A percentile compares a stretch with the other conserved stretches of the same genome.
These are phyloP conservation scores for Noctua janthe DNA, from an alignment of 2,888 invertebrate genomes.

Conservation along the genomic window DNA sequence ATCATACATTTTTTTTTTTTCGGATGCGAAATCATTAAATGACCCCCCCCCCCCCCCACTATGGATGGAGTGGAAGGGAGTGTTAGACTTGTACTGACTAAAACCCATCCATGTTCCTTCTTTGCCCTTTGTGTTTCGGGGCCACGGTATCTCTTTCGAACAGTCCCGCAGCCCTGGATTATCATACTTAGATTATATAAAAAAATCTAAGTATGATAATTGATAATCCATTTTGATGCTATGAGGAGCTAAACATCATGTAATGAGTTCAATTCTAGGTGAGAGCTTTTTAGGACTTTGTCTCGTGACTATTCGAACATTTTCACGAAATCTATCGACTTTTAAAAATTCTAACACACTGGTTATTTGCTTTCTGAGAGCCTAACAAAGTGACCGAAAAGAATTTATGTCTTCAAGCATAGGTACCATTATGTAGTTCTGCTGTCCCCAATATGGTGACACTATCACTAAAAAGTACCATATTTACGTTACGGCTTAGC, in stretches of 20 bases:
- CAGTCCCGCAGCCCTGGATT: no score
- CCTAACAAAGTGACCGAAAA: background rate
- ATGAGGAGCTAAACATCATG: background rate
- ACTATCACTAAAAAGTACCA: constrained; percentile 35
- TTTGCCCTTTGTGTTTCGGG: no score
- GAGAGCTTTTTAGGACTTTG: background rate
- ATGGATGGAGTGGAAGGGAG: no score
- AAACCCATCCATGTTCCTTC: no score
- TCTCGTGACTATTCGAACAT: background rate
- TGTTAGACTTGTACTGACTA: no score
- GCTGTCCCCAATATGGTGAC: constrained; percentile 27
- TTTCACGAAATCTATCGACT: background rate
- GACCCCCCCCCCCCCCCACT: no score
- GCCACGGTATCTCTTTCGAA: no score
- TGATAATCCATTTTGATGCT: background rate
- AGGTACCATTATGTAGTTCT: background rate
- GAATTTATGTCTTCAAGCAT: background rate
- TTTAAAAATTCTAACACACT: background rate
- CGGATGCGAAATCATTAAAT: no score
- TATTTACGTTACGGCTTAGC: constrained; percentile 43
- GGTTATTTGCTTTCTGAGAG: background rate
- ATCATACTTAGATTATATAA: no score
- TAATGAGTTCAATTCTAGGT: background rate
- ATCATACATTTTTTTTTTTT: no score
- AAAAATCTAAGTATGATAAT: background rate